Percentiles rank a stretch among this genome's conserved stretches.
Evolutionary conservation across 1,140 invertebrate species (phyloP).

Genomic region (Drosophila rhopaloa): DNA sequence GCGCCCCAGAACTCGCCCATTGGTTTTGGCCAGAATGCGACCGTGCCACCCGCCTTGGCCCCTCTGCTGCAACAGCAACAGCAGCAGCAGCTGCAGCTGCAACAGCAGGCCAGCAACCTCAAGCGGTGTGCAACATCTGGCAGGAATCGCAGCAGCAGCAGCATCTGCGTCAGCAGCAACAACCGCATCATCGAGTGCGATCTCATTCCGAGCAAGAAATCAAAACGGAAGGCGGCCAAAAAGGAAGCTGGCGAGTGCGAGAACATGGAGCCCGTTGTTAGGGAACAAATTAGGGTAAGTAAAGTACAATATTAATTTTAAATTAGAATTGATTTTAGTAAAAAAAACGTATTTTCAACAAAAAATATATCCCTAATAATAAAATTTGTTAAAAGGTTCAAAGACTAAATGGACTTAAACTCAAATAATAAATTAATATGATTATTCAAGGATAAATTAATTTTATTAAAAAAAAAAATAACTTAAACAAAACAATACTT

Average conservation of each 20-base stretch:
- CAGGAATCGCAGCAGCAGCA: slow-evolving; percentile 51
- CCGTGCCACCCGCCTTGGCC: slow-evolving; percentile 54
- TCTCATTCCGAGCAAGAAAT: slow-evolving; percentile 81
- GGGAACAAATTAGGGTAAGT: slow-evolving; percentile 72
- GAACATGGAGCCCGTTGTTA: slow-evolving; percentile 48
- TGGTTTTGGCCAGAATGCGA: slow-evolving; percentile 56
- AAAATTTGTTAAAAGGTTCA: too few species aligned
- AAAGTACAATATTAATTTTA: too few species aligned
- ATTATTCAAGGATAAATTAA: too few species aligned
- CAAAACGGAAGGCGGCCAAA: slow-evolving; percentile 66
- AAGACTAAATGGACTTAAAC: too few species aligned
- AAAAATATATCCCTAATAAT: too few species aligned
- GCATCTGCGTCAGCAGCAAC: slow-evolving; percentile 46
- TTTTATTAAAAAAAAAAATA: too few species aligned
- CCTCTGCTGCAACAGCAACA: slow-evolving; percentile 64
- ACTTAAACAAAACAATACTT: too few species aligned
- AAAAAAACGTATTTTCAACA: too few species aligned
- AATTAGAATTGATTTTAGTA: too few species aligned
- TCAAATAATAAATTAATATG: too few species aligned
- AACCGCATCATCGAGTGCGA: slow-evolving; percentile 78
- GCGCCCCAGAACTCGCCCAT: slow-evolving; percentile 78
- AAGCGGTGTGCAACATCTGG: slow-evolving; percentile 31
- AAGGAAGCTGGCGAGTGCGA: slow-evolving; percentile 42
- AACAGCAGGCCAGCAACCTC: slow-evolving; percentile 12
- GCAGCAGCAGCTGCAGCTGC: slow-evolving; percentile 28